Base-by-base conservation (phyloP, 2,888 invertebrate species). In the Geophilus truncorum region DNA sequence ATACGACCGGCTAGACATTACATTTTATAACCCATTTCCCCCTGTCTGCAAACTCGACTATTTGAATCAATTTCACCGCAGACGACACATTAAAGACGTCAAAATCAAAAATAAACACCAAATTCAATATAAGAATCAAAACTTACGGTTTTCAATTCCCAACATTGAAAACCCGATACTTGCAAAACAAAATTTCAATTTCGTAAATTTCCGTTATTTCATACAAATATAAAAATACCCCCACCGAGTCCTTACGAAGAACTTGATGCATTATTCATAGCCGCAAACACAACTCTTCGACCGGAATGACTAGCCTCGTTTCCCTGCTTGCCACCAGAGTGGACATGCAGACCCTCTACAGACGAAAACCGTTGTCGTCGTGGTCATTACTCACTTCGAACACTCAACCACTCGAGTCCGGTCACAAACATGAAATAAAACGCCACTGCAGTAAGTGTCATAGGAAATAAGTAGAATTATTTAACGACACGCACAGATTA, bases 301-400 rank as follows among this genome's bases (percentile, higher is more conserved):
- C 70, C 70, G 70, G 70, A 70, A 70, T 70, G 70, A 70, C 70
- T 70, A 70, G 70, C 70, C 12, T 25, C 70, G 70, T 70, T 70
- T 70, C 70, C 70, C 25, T 70, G 70, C 25, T 70, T 70, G 70
- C 70, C 57, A 62, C n/a, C 10, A 21, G 25, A 70, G 23, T 70
- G 70, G 70, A 70, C 70, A 70, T 70, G 70, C 28, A 70, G 70
- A 70, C 70, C 70, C 9, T 70, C 70, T 70, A 25, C 70, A 70
- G 70, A 70, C 70, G 70, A 28, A 40, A 62, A 62, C 57, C 21
- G 21, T 23, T 18, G 70, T 10, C 25, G 70, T 28, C 28, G 23
- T 25, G 70, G 70, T 70, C 70, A 70, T 70, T 70, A 70, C 70
- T 70, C 70, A 70, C 10, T 70, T 28, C 28, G 25, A 21, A 51